A percentile compares a stretch with the other conserved stretches of the same genome.
Conservation (phyloP, 1,140 invertebrate genomes). For the Apolygus lucorum region DNA sequence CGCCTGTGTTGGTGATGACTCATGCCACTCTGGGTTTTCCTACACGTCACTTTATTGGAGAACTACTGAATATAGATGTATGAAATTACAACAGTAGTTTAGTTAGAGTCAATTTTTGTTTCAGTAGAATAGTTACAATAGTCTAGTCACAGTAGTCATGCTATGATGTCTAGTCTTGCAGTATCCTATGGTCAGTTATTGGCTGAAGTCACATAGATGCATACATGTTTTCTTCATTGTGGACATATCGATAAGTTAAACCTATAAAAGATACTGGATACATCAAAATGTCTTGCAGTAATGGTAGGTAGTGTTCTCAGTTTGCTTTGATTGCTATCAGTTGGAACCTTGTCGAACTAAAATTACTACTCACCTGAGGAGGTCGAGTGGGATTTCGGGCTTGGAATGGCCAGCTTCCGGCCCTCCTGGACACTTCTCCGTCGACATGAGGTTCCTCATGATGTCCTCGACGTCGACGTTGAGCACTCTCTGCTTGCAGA, state of each 20-base stretch:
- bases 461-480: constrained; percentile 55
- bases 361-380: neutral
- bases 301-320: too few relatives aligned
- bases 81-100: too few relatives aligned
- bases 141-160: too few relatives aligned
- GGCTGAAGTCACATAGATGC: neutral
- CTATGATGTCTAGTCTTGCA: too few relatives aligned
- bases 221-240: neutral
- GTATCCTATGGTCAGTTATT: neutral
- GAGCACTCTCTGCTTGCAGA: constrained; percentile 64
- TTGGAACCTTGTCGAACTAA: neutral
- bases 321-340: too few relatives aligned
- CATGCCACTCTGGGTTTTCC: too few relatives aligned
- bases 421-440: constrained; percentile 34
- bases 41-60: too few relatives aligned
- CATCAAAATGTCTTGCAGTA: neutral
- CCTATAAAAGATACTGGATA: neutral
- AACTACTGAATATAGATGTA: too few relatives aligned
- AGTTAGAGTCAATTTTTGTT: too few relatives aligned
- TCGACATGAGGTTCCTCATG: constrained; percentile 41
- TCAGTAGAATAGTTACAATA: too few relatives aligned
- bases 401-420: constrained; percentile 36
- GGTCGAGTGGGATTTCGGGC: constrained; percentile 2
- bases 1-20: too few relatives aligned
- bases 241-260: neutral